Evolutionary conservation across 2,797 vertebrate species (phyloP).

Genomic region (Enteromius treurensis): DNA sequence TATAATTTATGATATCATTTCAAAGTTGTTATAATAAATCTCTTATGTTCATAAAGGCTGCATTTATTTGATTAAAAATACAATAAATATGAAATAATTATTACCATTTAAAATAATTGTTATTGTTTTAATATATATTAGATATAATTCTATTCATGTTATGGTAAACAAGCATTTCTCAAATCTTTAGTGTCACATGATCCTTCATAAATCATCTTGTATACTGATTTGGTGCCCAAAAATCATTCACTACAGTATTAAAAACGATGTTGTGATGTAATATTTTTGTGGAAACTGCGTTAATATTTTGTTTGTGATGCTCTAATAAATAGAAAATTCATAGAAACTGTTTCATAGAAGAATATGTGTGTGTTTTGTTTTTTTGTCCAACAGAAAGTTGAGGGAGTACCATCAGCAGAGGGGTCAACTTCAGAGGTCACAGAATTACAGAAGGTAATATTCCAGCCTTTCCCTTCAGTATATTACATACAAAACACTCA

Average conservation of each 20-base stretch:
- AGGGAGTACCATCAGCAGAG: constrained; percentile 65
- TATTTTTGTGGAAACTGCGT: neutral
- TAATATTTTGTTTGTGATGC: neutral
- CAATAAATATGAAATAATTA: neutral
- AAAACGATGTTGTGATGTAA: neutral
- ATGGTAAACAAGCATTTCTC: neutral
- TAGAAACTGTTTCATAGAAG: neutral
- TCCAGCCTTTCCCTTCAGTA: neutral
- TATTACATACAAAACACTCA: neutral
- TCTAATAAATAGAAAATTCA: neutral
- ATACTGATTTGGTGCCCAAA: neutral
- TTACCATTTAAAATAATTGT: neutral
- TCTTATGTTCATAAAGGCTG: neutral
- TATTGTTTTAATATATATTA: neutral
- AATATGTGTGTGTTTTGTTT: neutral
- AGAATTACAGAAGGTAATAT: constrained; percentile 83
- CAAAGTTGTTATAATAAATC: neutral
- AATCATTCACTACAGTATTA: neutral
- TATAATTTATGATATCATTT: neutral
- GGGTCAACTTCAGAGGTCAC: constrained; percentile 72
- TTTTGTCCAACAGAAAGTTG: constrained; percentile 74
- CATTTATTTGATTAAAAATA: neutral
- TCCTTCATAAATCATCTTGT: neutral
- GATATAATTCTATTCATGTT: neutral
- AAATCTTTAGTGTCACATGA: neutral